These are phyloP conservation scores for Microplitis demolitor DNA, from an alignment of 1,140 invertebrate genomes.

Conservation along the genomic window DNA sequence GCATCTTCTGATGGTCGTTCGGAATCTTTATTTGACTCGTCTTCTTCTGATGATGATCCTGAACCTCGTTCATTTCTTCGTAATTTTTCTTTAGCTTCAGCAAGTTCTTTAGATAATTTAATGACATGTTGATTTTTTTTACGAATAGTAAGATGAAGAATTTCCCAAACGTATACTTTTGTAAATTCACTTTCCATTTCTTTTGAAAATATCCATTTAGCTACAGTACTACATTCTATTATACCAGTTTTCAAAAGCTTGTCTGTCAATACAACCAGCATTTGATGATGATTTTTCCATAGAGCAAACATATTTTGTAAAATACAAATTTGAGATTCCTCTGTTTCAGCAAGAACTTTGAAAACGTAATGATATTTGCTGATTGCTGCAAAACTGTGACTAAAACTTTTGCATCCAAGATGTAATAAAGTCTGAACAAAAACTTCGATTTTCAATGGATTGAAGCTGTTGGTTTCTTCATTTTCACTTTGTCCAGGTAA, in stretches of 20 bases:
- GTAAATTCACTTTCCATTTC: conserved; percentile 95
- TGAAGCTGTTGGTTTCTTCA: conserved; percentile 74
- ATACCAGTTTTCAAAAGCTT: conserved; percentile 98
- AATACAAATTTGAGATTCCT: conserved; percentile 95
- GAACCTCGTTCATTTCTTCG: conserved; percentile 76
- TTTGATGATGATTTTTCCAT: conserved; percentile 95
- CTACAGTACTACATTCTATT: conserved; percentile 94
- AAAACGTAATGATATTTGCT: conserved; percentile 96
- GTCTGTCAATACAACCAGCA: conserved; percentile 95
- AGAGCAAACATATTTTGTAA: conserved; percentile 91
- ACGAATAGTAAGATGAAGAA: conserved; percentile 92
- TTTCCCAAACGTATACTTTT: conserved; percentile 96
- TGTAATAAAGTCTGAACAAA: conserved; percentile 95
- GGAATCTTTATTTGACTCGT: conserved; percentile 66
- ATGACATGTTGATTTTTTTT: conserved; percentile 96
- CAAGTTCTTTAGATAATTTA: conserved; percentile 80
- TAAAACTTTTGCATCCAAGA: conserved; percentile 95
- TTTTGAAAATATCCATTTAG: conserved; percentile 98
- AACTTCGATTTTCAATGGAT: conserved; percentile 94
- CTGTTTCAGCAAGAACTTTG: conserved; percentile 87
- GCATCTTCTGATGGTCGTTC: conserved; percentile 84
- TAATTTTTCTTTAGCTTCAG: conserved; percentile 84
- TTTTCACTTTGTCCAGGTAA: conserved; percentile 79
- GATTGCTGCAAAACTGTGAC: conserved; percentile 96
- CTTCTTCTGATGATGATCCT: conserved; percentile 78